These are phyloP conservation scores for Apis florea DNA, from an alignment of 1,140 invertebrate genomes.

Conservation along the genomic window DNA sequence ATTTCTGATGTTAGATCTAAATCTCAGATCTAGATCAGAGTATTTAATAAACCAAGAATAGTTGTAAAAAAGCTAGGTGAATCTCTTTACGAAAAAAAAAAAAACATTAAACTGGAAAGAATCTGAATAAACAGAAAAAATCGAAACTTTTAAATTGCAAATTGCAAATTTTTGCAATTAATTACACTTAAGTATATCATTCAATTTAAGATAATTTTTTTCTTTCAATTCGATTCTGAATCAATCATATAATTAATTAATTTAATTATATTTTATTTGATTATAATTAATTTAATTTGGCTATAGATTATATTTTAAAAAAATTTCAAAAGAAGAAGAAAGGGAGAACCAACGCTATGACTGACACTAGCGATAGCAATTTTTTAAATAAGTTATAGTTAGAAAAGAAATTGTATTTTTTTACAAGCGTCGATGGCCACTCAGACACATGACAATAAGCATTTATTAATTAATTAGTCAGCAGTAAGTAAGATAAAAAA, in stretches of 20 bases:
- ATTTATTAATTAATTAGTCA: conserved; percentile 52
- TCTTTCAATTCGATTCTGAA: neutral
- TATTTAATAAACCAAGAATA: neutral
- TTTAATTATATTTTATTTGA: neutral
- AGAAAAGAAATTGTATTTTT: conserved; percentile 8
- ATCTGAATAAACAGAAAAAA: neutral
- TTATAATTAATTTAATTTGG: too few species aligned
- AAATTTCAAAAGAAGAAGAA: neutral
- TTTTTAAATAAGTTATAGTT: neutral
- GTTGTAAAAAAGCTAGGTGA: neutral
- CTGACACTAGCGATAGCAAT: neutral
- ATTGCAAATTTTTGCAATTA: neutral
- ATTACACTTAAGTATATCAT: too few species aligned
- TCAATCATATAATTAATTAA: neutral
- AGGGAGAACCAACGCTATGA: neutral
- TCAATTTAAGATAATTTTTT: too few species aligned
- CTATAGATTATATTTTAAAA: neutral
- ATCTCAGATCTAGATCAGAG: too few species aligned
- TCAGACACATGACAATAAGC: conserved; percentile 65
- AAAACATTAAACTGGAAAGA: too few species aligned
- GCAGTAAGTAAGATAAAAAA: conserved; percentile 16
- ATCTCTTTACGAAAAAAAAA: neutral
- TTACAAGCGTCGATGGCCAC: conserved; percentile 27
- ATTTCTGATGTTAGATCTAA: neutral
- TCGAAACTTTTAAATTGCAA: neutral